These are phyloP conservation scores for Pangasius djambal DNA, from an alignment of 2,797 vertebrate genomes.

Conservation along the genomic window DNA sequence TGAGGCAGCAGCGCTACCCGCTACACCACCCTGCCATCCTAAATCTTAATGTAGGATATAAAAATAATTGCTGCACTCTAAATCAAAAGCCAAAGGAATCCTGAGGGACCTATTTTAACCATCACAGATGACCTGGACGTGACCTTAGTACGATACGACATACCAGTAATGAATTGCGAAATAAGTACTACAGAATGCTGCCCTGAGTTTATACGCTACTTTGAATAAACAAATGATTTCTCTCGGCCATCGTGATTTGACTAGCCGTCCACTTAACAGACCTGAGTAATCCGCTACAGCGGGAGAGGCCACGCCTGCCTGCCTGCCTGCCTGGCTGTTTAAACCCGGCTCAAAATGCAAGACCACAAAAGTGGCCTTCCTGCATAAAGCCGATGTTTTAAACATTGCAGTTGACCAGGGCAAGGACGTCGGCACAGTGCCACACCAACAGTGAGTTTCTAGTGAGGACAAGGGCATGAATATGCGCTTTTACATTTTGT, in stretches of 20 bases:
- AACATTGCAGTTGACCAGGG: conserved; percentile 20
- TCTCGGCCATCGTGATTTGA: conserved; percentile 36
- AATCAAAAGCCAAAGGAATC: not conserved
- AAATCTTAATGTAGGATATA: not conserved
- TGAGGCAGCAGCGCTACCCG: not conserved
- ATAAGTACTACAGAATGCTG: conserved; percentile 14
- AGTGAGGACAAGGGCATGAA: not conserved
- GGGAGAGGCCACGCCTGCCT: not conserved
- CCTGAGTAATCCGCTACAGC: conserved; percentile 16
- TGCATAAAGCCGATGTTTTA: conserved; percentile 14
- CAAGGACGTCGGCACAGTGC: conserved; percentile 21
- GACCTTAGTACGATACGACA: not conserved
- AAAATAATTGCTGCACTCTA: not conserved
- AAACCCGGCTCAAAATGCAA: not conserved
- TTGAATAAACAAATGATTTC: conserved; percentile 37
- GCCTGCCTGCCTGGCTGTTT: not conserved
- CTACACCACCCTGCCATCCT: not conserved
- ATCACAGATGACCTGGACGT: not conserved
- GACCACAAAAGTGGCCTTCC: not conserved
- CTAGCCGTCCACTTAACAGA: conserved; percentile 43
- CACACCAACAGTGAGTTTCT: not conserved
- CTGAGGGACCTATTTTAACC: not conserved
- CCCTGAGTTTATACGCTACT: not conserved
- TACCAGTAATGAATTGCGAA: not conserved
- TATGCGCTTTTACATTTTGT: not conserved